A percentile compares a stretch with the other conserved stretches of the same genome.
Evolutionary conservation across 2,113 vertebrate species (phyloP).

Genomic region (Rallus limicola): DNA sequence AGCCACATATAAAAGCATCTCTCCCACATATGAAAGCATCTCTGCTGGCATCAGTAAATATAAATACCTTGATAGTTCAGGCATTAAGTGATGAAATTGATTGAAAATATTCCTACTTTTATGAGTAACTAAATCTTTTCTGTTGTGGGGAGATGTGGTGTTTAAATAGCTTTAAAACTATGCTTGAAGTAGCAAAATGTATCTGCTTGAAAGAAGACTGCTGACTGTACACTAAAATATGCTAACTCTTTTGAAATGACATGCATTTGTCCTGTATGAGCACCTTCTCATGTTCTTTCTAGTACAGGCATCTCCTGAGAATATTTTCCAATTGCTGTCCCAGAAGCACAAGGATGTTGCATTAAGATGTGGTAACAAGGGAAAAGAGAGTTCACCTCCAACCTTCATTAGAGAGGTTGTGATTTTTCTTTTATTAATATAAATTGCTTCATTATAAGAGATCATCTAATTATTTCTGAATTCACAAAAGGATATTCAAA

Average conservation of each 20-base stretch:
- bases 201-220: background rate
- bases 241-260: background rate
- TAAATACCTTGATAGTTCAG: background rate
- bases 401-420: conserved; percentile 54
- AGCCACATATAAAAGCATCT: background rate
- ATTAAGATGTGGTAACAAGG: conserved; percentile 52
- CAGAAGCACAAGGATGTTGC: conserved; percentile 39
- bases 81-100: background rate
- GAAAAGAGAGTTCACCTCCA: conserved; percentile 10
- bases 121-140: background rate
- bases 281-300: background rate
- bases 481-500: conserved; percentile 64
- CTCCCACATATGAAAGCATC: background rate
- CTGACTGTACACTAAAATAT: background rate
- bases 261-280: background rate
- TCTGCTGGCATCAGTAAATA: background rate
- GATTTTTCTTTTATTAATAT: conserved; percentile 63
- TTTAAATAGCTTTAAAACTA: background rate
- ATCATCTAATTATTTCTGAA: conserved; percentile 76
- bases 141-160: background rate
- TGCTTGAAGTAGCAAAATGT: background rate
- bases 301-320: conserved; percentile 32
- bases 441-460: conserved; percentile 70
- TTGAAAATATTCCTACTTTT: background rate
- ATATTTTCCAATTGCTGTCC: conserved; percentile 57